Percentiles rank a stretch among this genome's conserved stretches.
Conservation (phyloP, 2,113 vertebrate species). For the cattle (Bos taurus) region DNA sequence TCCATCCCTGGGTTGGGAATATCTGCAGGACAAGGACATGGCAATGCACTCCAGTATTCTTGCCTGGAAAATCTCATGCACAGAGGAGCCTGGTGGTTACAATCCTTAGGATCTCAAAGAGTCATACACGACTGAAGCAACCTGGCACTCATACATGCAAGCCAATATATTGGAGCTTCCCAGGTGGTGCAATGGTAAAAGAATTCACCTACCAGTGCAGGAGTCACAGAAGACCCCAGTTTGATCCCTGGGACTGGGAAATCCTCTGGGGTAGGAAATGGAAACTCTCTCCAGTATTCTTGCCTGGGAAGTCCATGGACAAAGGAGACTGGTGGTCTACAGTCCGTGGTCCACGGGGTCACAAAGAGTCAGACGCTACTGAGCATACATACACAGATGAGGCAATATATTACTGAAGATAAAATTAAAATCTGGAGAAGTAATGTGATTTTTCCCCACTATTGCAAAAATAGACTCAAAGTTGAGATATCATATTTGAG, state of each 20-base stretch:
- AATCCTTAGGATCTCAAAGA: background rate
- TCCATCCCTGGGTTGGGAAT: background rate
- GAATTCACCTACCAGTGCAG: background rate
- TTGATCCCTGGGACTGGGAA: background rate
- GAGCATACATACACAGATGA: background rate
- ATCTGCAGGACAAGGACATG: background rate
- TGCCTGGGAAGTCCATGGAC: background rate
- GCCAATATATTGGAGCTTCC: background rate
- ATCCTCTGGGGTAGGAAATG: background rate
- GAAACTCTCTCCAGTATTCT: background rate
- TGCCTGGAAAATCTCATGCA: background rate
- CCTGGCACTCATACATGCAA: background rate
- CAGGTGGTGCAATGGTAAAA: background rate
- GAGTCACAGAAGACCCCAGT: background rate
- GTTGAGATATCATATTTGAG: background rate
- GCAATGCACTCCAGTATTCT: background rate
- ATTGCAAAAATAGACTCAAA: background rate
- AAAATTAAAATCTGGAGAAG: background rate
- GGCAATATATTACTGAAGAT: background rate
- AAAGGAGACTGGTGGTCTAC: background rate
- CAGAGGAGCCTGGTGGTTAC: background rate
- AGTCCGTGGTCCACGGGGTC: background rate
- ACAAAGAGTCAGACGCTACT: background rate
- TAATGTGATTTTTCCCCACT: background rate
- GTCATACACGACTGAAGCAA: background rate